Evolutionary conservation across 2,797 vertebrate genomes (phyloP).

Genomic region (Chaenodraco wilsoni): DNA sequence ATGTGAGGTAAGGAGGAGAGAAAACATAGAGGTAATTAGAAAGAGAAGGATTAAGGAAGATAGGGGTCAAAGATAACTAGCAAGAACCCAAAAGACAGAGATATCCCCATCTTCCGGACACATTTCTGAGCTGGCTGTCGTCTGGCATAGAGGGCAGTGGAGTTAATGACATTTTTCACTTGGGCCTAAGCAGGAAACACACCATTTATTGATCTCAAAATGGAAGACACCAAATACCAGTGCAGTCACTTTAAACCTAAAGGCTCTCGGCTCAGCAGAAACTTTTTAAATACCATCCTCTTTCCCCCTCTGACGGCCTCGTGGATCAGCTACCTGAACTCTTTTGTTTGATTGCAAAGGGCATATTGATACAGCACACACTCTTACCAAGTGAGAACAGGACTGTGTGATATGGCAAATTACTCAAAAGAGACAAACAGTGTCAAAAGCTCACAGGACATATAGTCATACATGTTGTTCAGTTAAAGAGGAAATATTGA

Average conservation of each 20-base stretch:
- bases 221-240: slow-evolving; percentile 60
- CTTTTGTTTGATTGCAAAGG: slow-evolving; percentile 59
- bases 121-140: slow-evolving; percentile 39
- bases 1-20: slow-evolving; percentile 40
- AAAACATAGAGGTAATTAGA: slow-evolving; percentile 66
- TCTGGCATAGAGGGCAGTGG: slow-evolving; percentile 46
- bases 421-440: slow-evolving; percentile 35
- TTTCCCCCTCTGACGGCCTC: slow-evolving; percentile 32
- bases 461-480: slow-evolving; percentile 37
- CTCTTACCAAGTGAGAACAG: slow-evolving; percentile 27
- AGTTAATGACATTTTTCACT: slow-evolving; percentile 74
- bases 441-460: slow-evolving; percentile 39
- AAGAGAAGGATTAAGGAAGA: slow-evolving; percentile 66
- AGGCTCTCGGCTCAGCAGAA: slow-evolving; percentile 50
- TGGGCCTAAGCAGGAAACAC: slow-evolving; percentile 55
- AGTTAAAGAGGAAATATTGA: slow-evolving; percentile 37
- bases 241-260: slow-evolving; percentile 53
- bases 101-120: slow-evolving; percentile 35
- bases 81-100: slow-evolving; percentile 40
- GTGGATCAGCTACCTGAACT: slow-evolving; percentile 45
- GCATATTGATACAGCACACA: slow-evolving; percentile 38
- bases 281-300: slow-evolving; percentile 68
- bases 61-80: slow-evolving; percentile 71
- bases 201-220: slow-evolving; percentile 65
- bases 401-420: slow-evolving; percentile 38